phyloP scores from a whole-genome alignment of 2,888 invertebrate genomes.

The Drosophila kokeensis region DNA sequence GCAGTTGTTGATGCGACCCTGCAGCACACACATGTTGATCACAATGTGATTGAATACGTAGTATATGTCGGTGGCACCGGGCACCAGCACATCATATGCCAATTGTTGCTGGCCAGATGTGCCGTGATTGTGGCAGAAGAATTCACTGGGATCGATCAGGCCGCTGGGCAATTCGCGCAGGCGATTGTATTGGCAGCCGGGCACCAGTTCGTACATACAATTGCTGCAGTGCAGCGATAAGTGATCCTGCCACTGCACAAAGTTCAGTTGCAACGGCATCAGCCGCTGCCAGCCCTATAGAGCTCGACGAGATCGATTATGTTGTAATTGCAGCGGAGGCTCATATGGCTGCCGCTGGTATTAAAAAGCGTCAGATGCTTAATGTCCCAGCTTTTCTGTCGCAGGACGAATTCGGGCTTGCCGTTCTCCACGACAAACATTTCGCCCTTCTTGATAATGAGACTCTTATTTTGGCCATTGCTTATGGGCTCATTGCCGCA shows the following conservation, averaged over 20 bases:
- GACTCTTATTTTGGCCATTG: slow-evolving; percentile 40
- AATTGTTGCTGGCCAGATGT: no score
- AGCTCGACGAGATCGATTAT: slow-evolving; percentile 48
- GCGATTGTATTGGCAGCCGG: slow-evolving; percentile 54
- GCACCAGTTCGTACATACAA: slow-evolving; percentile 61
- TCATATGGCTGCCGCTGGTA: slow-evolving; percentile 69
- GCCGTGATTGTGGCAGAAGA: slow-evolving; percentile 80
- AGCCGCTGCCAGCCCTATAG: slow-evolving; percentile 15
- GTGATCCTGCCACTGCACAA: slow-evolving; percentile 34
- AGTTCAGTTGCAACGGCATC: slow-evolving; percentile 49
- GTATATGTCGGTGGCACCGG: no score
- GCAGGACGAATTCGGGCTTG: slow-evolving; percentile 54
- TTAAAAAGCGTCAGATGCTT: slow-evolving; percentile 71
- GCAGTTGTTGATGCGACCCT: no score
- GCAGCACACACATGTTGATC: no score
- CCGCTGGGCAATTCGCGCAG: slow-evolving; percentile 82
- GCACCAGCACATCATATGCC: no score
- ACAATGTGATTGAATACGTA: no score
- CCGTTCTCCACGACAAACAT: slow-evolving; percentile 44
- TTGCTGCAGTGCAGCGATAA: slow-evolving; percentile 67
- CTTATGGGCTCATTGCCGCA: slow-evolving; percentile 59
- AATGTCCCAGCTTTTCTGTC: slow-evolving; percentile 65
- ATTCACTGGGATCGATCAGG: slow-evolving; percentile 80
- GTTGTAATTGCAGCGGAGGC: slow-evolving; percentile 80
- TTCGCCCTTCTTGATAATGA: slow-evolving; percentile 51